Percentiles rank a stretch among this genome's conserved stretches.
Evolutionary conservation across 92 coral and sea anemone species (phyloP).

Genomic region (Palythoa heliodiscus): DNA sequence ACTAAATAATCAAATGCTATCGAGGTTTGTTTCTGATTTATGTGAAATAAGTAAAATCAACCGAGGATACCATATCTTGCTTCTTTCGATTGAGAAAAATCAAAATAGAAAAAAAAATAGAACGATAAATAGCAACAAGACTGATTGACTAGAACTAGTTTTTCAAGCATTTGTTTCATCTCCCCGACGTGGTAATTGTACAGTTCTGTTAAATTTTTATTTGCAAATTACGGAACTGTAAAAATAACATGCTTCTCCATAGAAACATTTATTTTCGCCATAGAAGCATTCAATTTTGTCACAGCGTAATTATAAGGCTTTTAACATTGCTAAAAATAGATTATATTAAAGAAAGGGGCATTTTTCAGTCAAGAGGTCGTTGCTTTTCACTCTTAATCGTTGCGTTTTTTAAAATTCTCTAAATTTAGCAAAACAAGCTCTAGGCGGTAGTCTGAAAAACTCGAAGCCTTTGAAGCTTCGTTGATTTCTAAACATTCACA

Average conservation of each 20-base stretch:
- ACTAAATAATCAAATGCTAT: not conserved
- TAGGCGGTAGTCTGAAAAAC: not conserved
- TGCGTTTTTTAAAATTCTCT: not conserved
- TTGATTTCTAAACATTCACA: not conserved
- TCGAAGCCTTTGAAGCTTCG: not conserved
- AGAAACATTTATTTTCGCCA: not conserved
- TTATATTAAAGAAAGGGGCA: not conserved
- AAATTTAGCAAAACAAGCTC: not conserved
- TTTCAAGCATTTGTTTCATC: not conserved
- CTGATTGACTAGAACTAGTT: not conserved
- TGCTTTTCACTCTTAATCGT: not conserved
- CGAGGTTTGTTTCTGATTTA: too few species aligned
- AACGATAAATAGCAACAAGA: not conserved
- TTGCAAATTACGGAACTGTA: not conserved
- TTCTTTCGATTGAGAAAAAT: not conserved
- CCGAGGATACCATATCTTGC: not conserved
- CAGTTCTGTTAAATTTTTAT: not conserved
- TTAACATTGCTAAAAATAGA: not conserved
- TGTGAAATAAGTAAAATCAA: too few species aligned
- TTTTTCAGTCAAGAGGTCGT: not conserved
- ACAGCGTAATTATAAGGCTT: not conserved
- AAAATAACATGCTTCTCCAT: not conserved
- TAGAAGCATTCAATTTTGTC: not conserved
- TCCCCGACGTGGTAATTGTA: not conserved
- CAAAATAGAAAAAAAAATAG: not conserved